Evolutionary conservation across 2,797 vertebrate genomes (phyloP), one percentile per base, ranked within the genome.

Genomic region (Carapus acus): DNA sequence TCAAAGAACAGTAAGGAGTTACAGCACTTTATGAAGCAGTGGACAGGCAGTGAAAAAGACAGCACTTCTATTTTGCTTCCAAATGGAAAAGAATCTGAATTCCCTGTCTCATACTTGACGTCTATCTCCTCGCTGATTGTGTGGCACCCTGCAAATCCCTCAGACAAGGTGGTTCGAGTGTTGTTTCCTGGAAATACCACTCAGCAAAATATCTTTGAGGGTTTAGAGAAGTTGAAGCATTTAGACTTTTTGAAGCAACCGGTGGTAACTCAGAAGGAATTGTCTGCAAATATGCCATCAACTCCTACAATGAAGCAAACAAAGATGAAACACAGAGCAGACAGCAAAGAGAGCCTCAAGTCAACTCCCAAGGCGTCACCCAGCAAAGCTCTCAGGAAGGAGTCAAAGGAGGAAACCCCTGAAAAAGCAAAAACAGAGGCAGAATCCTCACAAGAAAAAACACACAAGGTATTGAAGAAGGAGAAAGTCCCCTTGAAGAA

Each of bases 91-190:
- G 91, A 98, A 77, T 82, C 93, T 43, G 93, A 98, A 56, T 90
- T 94, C 55, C 93, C 96, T 0, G 54, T 97, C 62, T 92, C 94
- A 57, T 91, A 91, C 41, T 83, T 97, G 73, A 94, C 92, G 1
- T 98, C 96, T 1, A 90, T 98, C 73, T 92, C 94, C 1, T 94
- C 94, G 8, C 76, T 98, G 53, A 96, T 98, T 42, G 95, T 98
- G 61, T 98, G 96, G 96, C 96, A 98, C 73, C 96, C 96, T 29
- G 92, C 92, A 73, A 98, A 95, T 78, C 92, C 92, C 51, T 86
- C 82, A 48, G 96, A 98, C 74, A 98, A 98, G 85, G 93, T 98
- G 62, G 87, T 97, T 11, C 88, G 96, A 21, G 95, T 95, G 74
- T 86, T 98, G 27, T 98, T 98, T 73, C 91, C 96, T 60, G 96